Base-by-base conservation (phyloP, 2,797 vertebrate species). In the Euphonia xanthogaster region DNA sequence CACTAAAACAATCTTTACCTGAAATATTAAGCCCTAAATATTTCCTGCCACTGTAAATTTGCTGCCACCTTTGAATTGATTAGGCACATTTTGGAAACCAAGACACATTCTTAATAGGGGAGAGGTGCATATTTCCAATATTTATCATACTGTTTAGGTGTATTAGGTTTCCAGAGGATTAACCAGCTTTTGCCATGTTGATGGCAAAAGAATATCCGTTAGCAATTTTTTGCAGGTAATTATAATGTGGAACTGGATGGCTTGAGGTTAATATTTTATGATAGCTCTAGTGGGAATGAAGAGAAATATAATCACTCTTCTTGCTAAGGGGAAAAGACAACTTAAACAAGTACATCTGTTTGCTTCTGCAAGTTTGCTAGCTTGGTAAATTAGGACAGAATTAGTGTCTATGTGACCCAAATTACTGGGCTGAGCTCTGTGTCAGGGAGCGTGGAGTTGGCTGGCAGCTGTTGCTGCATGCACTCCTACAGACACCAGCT, bases 161-260 rank as follows among this genome's bases (percentile, higher is more conserved):
- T 97, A 97, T 97, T 84, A 96, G 15, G 60, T 86, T 95, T 96
- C 96, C 89, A 30, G 83, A 92, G 88, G 96, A 93, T 77, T 95
- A 74, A 83, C 87, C 92, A 78, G 82, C 77, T 95, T 25, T 54
- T 54, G 53, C 53, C 73, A 30, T 82, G 61, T 62, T 88, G 85
- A 89, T 92, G 80, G 90, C 66, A 90, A 84, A 89, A 96, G 75
- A 86, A 83, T 93, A 86, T 91, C 90, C 4, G 2, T 68, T 88
- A 90, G 74, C 50, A 79, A 27, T 70, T 96, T 97, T 96, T 97
- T 94, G 91, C 96, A 97, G 91, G 94, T 94, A 97, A 97, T 97
- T 96, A 93, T 90, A 92, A 72, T 31, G 54, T 45, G 9, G 61
- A 44, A 61, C 91, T 91, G 87, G 84, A 93, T 89, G 82, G 73